Evolutionary conservation across 2,888 invertebrate genomes (phyloP).

Genomic region (Dryadula phaetusa): DNA sequence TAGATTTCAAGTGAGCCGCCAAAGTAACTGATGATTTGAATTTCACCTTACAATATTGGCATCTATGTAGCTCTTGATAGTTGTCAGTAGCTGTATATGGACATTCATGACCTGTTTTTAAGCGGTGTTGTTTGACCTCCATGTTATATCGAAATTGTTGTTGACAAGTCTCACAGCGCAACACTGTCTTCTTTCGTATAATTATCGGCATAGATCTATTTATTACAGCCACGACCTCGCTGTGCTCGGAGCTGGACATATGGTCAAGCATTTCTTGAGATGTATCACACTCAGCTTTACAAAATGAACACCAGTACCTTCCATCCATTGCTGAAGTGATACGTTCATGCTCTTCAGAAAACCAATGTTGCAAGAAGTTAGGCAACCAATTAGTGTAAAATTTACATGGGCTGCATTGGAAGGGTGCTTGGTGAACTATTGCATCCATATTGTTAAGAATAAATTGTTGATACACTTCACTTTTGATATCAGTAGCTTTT

Average conservation of each 20-base stretch:
- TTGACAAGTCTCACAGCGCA: constrained; percentile 87
- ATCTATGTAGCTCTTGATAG: constrained; percentile 87
- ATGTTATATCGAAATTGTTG: constrained; percentile 90
- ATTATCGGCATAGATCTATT: constrained; percentile 92
- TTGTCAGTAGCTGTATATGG: constrained; percentile 84
- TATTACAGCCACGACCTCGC: constrained; percentile 89
- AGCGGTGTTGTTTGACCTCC: constrained; percentile 87
- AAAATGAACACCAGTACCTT: constrained; percentile 89
- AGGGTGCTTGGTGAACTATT: constrained; percentile 92
- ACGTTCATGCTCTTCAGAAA: constrained; percentile 85
- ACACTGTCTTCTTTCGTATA: constrained; percentile 86
- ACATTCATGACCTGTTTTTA: constrained; percentile 77
- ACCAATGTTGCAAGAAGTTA: constrained; percentile 90
- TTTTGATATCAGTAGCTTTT: constrained; percentile 86
- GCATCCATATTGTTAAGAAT: constrained; percentile 91
- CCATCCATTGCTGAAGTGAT: constrained; percentile 82
- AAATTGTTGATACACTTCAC: constrained; percentile 84
- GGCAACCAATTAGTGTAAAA: constrained; percentile 92
- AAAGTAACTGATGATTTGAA: constrained; percentile 86
- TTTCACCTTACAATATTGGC: constrained; percentile 84
- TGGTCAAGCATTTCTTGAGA: constrained; percentile 88
- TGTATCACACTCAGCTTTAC: constrained; percentile 87
- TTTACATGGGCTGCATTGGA: constrained; percentile 92
- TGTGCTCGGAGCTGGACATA: constrained; percentile 86
- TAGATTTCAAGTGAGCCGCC: constrained; percentile 87